These are phyloP conservation scores for Heteromormyrus szaboi DNA, from an alignment of 2,797 vertebrate species.

Conservation along the genomic window DNA sequence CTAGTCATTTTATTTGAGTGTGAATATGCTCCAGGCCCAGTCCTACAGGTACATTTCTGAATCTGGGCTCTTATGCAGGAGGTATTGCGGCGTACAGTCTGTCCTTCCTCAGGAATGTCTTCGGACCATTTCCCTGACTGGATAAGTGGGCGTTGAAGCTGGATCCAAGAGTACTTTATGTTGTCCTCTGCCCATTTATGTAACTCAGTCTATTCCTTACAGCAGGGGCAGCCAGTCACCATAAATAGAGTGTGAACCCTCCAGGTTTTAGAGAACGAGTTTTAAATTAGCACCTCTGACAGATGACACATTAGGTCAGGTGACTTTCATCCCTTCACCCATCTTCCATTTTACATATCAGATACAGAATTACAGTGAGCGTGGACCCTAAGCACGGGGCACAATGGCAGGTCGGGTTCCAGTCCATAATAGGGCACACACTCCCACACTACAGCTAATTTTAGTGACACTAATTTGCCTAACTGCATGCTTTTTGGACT, in stretches of 20 bases:
- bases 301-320: neutral
- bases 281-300: neutral
- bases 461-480: neutral
- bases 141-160: neutral
- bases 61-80: neutral
- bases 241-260: neutral
- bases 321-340: neutral
- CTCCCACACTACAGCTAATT: neutral
- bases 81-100: neutral
- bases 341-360: neutral
- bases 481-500: neutral
- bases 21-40: neutral
- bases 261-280: neutral
- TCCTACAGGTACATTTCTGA: neutral
- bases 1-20: neutral
- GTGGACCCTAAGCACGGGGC: neutral
- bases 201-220: neutral
- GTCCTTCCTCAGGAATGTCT: neutral
- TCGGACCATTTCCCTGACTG: neutral
- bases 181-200: neutral
- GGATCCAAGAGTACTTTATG: neutral
- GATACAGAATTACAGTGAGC: neutral
- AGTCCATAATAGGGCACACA: neutral
- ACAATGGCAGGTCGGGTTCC: neutral
- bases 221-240: neutral